Conservation (phyloP, 1,140 invertebrate species). For the Yoshiicerus persimilis region DNA sequence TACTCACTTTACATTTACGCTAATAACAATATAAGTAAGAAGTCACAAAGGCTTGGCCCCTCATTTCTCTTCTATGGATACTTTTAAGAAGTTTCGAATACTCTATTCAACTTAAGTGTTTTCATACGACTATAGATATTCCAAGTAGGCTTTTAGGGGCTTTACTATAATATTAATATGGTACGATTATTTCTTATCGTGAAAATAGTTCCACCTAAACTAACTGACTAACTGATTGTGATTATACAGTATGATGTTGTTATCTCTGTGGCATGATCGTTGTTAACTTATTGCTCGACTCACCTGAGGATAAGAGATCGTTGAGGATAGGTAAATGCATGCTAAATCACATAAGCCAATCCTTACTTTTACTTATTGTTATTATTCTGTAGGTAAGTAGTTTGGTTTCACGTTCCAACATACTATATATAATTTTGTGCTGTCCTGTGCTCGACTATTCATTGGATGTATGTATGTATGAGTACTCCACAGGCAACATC, state of each 20-base stretch:
- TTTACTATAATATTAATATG: no score
- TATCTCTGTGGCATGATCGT: neutral
- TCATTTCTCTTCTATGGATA: no score
- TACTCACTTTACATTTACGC: neutral
- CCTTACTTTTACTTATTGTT: neutral
- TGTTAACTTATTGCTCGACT: neutral
- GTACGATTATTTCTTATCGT: neutral
- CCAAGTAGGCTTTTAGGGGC: no score
- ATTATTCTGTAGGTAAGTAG: neutral
- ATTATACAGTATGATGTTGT: neutral
- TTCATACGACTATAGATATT: no score
- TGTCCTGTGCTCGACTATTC: neutral
- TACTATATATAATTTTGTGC: neutral
- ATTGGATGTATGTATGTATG: neutral
- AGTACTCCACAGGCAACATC: neutral
- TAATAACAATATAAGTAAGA: neutral
- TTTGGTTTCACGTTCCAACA: neutral
- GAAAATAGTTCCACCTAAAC: neutral
- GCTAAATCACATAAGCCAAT: conserved; percentile 1
- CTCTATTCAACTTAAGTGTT: no score
- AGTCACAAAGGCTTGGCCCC: neutral
- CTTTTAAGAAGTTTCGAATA: neutral
- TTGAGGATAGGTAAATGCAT: neutral
- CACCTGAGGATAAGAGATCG: conserved; percentile 7
- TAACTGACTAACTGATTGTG: neutral